Conservation (phyloP, 2,888 invertebrate species). For the Andrena flavipes region DNA sequence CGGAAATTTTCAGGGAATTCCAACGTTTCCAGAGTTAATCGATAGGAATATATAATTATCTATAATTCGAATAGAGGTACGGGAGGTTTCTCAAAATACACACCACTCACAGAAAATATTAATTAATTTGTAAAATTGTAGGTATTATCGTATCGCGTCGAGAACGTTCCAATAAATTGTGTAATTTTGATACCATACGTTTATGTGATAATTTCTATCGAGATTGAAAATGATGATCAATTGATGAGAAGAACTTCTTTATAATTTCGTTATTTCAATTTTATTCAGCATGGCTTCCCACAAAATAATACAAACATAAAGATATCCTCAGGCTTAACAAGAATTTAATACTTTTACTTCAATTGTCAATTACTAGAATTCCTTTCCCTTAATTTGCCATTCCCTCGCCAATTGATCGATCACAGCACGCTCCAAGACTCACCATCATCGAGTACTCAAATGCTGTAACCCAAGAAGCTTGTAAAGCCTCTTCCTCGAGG, state of each 20-base stretch:
- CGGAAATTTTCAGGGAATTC: not conserved
- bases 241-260: not conserved
- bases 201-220: constrained; percentile 7
- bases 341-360: not conserved
- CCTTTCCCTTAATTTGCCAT: not conserved
- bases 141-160: not conserved
- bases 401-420: constrained; percentile 15
- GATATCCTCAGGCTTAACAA: not conserved
- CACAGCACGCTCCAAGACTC: not conserved
- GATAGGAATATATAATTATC: constrained; percentile 10
- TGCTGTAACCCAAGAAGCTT: not conserved
- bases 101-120: constrained; percentile 16
- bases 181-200: not conserved
- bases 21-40: constrained; percentile 29
- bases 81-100: constrained; percentile 8
- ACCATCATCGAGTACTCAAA: constrained; percentile 9
- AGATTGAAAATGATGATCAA: not conserved
- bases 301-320: not conserved
- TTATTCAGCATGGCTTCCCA: not conserved
- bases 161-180: not conserved
- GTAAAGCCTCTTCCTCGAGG: not conserved
- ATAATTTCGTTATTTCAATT: not conserved
- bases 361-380: not conserved
- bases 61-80: constrained; percentile 19
- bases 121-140: not conserved